phyloP scores from a whole-genome alignment of 1,140 invertebrate genomes.

The Bombus haemorrhoidalis region DNA sequence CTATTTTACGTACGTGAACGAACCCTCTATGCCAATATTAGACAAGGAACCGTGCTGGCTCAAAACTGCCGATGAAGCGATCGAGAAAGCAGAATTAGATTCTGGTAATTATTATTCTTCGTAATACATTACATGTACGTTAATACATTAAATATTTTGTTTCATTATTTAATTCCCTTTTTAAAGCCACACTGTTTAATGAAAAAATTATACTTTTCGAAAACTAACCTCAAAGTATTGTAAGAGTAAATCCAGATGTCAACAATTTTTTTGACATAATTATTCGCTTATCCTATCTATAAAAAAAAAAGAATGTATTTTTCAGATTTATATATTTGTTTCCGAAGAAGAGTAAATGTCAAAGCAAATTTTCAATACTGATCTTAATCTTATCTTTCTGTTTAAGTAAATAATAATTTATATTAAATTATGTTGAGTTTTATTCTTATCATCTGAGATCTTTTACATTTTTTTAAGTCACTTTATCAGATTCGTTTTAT shows the following conservation, averaged over 20 bases:
- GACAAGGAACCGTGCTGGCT: conserved; percentile 76
- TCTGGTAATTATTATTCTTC: conserved; percentile 66
- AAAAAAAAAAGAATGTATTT: not conserved
- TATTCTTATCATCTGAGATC: not conserved
- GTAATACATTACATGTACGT: too few relatives aligned
- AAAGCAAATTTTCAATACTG: not conserved
- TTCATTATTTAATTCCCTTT: too few relatives aligned
- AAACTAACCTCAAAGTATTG: conserved; percentile 26
- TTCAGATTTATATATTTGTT: not conserved
- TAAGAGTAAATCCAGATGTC: not conserved
- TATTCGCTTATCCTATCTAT: not conserved
- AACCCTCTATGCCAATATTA: conserved; percentile 80
- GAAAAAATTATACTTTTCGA: not conserved
- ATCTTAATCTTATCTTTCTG: not conserved
- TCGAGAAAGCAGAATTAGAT: conserved; percentile 76
- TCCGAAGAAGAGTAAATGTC: not conserved
- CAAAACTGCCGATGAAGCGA: conserved; percentile 78
- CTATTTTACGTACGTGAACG: conserved; percentile 83
- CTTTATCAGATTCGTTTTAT: not conserved
- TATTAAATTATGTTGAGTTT: not conserved
- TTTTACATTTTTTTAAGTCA: too few relatives aligned
- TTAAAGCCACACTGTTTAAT: not conserved
- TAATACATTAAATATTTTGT: not conserved
- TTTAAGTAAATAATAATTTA: not conserved
- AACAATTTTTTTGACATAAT: not conserved